Evolutionary conservation across 2,113 vertebrate genomes (phyloP).

Genomic region (Microcebus tavaratra): DNA sequence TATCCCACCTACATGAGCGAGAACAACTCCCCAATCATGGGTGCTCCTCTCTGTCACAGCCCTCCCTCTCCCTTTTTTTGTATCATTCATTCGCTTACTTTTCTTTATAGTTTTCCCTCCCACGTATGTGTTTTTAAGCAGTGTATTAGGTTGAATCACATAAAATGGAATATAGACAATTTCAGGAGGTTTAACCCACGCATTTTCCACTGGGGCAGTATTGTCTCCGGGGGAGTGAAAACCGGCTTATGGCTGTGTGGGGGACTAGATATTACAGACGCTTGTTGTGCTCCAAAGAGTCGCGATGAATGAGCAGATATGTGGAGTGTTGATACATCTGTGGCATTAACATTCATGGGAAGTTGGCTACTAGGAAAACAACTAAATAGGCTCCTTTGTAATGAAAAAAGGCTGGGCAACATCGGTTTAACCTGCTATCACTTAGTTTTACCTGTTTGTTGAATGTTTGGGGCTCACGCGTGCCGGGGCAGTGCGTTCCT

Average conservation of each 20-base stretch:
- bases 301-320: not conserved
- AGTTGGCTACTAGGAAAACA: not conserved
- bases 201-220: not conserved
- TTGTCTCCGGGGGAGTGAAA: not conserved
- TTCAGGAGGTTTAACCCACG: not conserved
- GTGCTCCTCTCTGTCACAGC: not conserved
- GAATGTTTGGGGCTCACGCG: not conserved
- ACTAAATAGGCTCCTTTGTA: not conserved
- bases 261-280: not conserved
- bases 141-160: not conserved
- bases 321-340: not conserved
- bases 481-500: not conserved
- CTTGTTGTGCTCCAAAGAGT: not conserved
- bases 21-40: rapidly evolving
- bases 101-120: not conserved
- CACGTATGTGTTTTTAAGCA: not conserved
- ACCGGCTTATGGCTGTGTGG: too few species aligned
- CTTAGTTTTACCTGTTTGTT: not conserved
- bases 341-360: not conserved
- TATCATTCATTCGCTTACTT: not conserved
- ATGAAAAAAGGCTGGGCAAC: not conserved
- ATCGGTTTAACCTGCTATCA: not conserved
- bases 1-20: not conserved
- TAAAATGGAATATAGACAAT: not conserved
- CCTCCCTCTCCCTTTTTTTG: not conserved